phyloP scores from a whole-genome alignment of 2,888 invertebrate species.

The Syrista parreyssii region DNA sequence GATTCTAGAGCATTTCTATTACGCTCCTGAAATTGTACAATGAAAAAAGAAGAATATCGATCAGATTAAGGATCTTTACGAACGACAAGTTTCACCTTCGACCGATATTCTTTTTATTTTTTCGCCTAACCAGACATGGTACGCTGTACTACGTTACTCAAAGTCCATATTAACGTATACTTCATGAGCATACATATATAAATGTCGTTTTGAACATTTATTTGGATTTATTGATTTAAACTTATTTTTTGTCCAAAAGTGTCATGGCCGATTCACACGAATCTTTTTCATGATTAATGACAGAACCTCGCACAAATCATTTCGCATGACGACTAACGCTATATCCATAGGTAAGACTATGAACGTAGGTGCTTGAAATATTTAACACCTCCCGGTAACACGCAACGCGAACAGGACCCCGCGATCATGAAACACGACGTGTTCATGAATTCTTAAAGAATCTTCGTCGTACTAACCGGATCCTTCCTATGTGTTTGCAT shows the following conservation, averaged over 20 bases:
- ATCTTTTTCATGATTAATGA: neutral
- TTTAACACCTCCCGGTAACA: conserved; percentile 11
- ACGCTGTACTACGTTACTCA: neutral
- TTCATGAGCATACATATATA: neutral
- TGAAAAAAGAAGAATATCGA: neutral
- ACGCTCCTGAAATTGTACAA: neutral
- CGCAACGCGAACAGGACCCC: conserved; percentile 7
- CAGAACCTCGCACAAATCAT: neutral
- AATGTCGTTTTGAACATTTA: neutral
- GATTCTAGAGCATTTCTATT: neutral
- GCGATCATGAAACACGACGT: conserved; percentile 12
- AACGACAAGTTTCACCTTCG: neutral
- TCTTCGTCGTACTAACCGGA: neutral
- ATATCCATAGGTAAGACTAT: neutral
- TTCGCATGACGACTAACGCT: neutral
- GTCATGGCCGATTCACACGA: neutral
- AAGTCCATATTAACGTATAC: neutral
- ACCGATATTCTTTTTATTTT: neutral
- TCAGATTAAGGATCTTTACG: neutral
- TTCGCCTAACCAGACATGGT: neutral
- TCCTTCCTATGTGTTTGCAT: neutral
- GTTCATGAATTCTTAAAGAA: conserved; percentile 18
- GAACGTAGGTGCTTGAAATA: neutral
- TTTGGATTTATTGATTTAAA: neutral
- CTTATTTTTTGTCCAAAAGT: neutral